Conservation (phyloP, 1,140 invertebrate species). For the Tribolium madens region DNA sequence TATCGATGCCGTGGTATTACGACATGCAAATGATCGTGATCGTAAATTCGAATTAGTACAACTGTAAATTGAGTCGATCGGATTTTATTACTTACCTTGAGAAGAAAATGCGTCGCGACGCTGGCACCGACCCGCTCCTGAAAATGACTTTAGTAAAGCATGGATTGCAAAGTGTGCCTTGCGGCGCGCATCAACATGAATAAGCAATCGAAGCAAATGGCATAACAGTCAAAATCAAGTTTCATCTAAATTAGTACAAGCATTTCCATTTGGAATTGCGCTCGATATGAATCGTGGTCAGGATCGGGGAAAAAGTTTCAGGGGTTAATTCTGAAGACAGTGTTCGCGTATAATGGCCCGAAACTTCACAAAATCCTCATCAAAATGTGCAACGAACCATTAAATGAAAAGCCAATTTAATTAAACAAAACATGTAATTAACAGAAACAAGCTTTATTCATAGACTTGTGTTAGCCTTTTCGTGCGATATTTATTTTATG, state of each 20-base stretch:
- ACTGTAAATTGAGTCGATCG: constrained; percentile 46
- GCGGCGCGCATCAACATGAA: not conserved
- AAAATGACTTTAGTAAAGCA: constrained; percentile 12
- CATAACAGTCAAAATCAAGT: not conserved
- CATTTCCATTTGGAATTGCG: not conserved
- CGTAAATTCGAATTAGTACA: constrained; percentile 50
- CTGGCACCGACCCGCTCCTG: constrained; percentile 23
- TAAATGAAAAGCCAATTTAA: constrained; percentile 61
- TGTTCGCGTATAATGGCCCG: constrained; percentile 14
- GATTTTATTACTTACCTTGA: constrained; percentile 46
- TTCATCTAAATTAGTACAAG: not conserved
- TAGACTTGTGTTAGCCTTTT: constrained; percentile 30
- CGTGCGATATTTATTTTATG: constrained; percentile 12
- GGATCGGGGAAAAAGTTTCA: not conserved
- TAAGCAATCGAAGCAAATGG: not conserved
- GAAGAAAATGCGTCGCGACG: constrained; percentile 41
- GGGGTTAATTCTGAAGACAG: constrained; percentile 48
- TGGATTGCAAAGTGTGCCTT: not conserved
- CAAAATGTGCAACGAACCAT: constrained; percentile 55
- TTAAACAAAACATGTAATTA: constrained; percentile 60
- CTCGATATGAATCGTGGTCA: not conserved
- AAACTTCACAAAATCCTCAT: constrained; percentile 54
- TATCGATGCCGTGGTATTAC: constrained; percentile 37
- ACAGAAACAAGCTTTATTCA: constrained; percentile 39
- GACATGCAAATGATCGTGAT: constrained; percentile 47